A percentile compares a stretch with the other conserved stretches of the same genome.
Conservation (phyloP, 1,140 invertebrate species). For the Halesus radiatus region DNA sequence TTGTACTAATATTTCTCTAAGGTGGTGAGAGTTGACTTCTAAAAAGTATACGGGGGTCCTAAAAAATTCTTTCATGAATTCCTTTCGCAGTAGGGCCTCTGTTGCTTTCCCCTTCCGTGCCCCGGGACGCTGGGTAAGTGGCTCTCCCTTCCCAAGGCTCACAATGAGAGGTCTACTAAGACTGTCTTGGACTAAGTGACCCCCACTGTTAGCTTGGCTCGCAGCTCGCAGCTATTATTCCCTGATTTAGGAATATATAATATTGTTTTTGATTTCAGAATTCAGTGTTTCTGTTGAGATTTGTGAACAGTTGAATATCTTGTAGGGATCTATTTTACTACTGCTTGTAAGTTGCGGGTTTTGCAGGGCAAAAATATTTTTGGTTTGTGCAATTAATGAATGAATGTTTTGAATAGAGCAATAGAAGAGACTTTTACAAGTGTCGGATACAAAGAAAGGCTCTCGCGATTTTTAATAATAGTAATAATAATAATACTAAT, state of each 20-base stretch:
- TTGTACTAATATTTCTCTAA: constrained; percentile 44
- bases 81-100: constrained; percentile 46
- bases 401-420: too few relatives aligned
- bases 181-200: constrained; percentile 61
- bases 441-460: too few relatives aligned
- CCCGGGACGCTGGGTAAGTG: constrained; percentile 8
- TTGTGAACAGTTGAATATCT: background rate
- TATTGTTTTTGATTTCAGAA: background rate
- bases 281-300: background rate
- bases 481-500: too few relatives aligned
- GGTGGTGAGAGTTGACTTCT: constrained; percentile 39
- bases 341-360: background rate
- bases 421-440: too few relatives aligned
- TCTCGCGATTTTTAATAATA: too few relatives aligned
- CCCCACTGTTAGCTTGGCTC: constrained; percentile 56
- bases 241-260: background rate
- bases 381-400: too few relatives aligned
- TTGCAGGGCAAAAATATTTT: too few relatives aligned
- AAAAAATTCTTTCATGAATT: constrained; percentile 52
- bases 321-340: background rate
- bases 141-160: constrained; percentile 46
- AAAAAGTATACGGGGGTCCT: constrained; percentile 42
- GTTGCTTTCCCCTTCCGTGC: background rate
- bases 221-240: constrained; percentile 3
- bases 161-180: constrained; percentile 57